phyloP scores from a whole-genome alignment of 2,797 vertebrate species.

The Phalanger gymnotis region DNA sequence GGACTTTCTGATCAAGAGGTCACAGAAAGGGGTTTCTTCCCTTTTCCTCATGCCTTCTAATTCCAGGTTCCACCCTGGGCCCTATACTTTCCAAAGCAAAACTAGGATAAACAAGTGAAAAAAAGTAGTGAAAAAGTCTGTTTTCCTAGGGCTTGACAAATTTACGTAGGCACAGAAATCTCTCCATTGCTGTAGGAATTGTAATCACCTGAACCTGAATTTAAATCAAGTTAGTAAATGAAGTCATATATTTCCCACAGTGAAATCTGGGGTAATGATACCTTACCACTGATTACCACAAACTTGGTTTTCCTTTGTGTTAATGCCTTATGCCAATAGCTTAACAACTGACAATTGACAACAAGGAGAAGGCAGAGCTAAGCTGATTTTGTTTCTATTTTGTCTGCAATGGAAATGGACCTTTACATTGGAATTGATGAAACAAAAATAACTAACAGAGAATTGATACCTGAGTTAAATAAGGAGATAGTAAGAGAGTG shows the following conservation, averaged over 20 bases:
- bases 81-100: background rate
- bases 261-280: background rate
- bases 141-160: background rate
- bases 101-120: background rate
- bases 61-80: background rate
- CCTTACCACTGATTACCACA: background rate
- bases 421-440: background rate
- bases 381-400: background rate
- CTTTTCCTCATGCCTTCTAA: background rate
- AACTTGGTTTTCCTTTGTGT: background rate
- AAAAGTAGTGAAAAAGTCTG: background rate
- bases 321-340: background rate
- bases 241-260: conserved; percentile 5
- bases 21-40: background rate
- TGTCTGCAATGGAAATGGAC: background rate
- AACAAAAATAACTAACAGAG: background rate
- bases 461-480: background rate
- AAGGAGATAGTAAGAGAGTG: background rate
- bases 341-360: background rate
- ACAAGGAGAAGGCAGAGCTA: background rate
- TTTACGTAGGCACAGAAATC: background rate
- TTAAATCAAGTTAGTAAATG: conserved; percentile 16
- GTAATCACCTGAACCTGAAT: background rate
- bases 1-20: background rate
- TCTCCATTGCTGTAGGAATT: background rate